A percentile compares a stretch with the other conserved stretches of the same genome.
Evolutionary conservation across 2,113 vertebrate genomes (phyloP).

Genomic region (Spheniscus mendiculus): DNA sequence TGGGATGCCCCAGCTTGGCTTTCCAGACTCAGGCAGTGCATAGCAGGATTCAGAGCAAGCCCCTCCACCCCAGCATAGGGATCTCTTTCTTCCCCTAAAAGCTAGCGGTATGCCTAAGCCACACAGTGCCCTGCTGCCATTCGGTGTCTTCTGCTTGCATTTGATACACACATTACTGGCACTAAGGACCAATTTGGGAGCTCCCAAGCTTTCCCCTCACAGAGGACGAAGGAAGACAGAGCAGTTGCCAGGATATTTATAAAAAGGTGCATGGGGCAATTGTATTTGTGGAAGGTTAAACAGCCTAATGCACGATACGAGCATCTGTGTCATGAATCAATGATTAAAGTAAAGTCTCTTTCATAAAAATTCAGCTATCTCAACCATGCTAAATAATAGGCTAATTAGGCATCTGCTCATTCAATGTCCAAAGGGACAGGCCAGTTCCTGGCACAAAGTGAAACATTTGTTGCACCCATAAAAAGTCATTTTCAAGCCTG

Average conservation of each 20-base stretch:
- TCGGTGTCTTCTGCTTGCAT: constrained; percentile 7
- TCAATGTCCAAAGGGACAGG: constrained; percentile 66
- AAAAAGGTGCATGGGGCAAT: not conserved
- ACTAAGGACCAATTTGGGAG: not conserved
- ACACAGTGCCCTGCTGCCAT: not conserved
- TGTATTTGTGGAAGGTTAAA: constrained; percentile 65
- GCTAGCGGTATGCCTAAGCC: not conserved
- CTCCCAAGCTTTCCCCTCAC: not conserved
- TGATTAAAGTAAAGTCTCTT: constrained; percentile 66
- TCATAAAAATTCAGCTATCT: constrained; percentile 72
- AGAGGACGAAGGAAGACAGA: not conserved
- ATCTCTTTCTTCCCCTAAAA: not conserved
- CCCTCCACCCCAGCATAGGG: not conserved
- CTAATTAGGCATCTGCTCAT: constrained; percentile 78
- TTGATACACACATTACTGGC: not conserved
- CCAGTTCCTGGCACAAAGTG: constrained; percentile 64
- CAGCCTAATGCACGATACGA: constrained; percentile 39
- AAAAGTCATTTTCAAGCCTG: constrained; percentile 42
- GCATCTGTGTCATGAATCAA: constrained; percentile 60
- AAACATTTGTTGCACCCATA: constrained; percentile 61
- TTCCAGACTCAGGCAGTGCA: not conserved
- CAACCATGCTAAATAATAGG: constrained; percentile 71
- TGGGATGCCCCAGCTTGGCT: not conserved
- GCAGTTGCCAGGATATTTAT: constrained; percentile 45
- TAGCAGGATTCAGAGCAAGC: not conserved